phyloP scores from a whole-genome alignment of 1,140 invertebrate species.

The Pentalonia nigronervosa region DNA sequence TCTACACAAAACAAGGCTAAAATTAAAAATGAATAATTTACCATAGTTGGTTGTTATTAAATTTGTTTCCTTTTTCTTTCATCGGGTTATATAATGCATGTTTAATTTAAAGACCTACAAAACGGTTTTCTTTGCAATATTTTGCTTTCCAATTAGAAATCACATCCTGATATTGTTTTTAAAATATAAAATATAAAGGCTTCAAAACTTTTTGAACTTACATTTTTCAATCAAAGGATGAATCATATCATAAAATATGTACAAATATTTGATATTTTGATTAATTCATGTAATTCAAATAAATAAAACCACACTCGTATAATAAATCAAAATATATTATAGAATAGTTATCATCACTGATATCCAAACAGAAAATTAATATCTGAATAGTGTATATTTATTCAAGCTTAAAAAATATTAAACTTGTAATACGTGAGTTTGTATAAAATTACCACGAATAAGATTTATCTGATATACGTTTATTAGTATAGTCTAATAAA shows the following conservation, averaged over 20 bases:
- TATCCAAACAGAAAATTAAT: not conserved
- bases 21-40: not conserved
- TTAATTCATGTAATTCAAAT: not conserved
- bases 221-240: not conserved
- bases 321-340: not conserved
- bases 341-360: not conserved
- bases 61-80: not conserved
- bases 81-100: not conserved
- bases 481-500: not conserved
- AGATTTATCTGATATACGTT: not conserved
- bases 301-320: not conserved
- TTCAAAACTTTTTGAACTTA: not conserved
- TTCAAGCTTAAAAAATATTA: not conserved
- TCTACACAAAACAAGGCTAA: not conserved
- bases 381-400: not conserved
- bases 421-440: not conserved
- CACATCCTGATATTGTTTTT: not conserved
- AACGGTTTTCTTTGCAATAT: not conserved
- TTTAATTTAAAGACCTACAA: slow-evolving; percentile 9
- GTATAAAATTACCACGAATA: not conserved
- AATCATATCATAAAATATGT: not conserved
- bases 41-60: no score
- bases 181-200: not conserved
- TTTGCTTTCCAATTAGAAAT: not conserved
- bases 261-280: not conserved